Evolutionary conservation across 2,113 vertebrate genomes (phyloP).

Genomic region (Psilopsiagon aymara): DNA sequence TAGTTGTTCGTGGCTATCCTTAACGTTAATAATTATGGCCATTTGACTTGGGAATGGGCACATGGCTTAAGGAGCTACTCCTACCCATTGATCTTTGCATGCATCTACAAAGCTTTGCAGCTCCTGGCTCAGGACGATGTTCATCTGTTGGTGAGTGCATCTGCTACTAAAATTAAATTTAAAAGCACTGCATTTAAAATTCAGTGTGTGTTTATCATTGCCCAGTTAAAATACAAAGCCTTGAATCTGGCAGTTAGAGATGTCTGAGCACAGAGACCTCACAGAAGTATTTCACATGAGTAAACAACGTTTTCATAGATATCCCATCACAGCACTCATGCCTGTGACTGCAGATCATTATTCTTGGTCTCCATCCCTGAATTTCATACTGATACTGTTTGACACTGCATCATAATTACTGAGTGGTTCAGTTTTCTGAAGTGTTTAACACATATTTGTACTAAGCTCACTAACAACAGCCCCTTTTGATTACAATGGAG

Average conservation of each 20-base stretch:
- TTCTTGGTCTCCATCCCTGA: not conserved
- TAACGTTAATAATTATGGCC: constrained; percentile 84
- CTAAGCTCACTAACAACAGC: not conserved
- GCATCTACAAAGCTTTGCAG: constrained; percentile 86
- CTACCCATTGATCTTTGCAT: constrained; percentile 90
- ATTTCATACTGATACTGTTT: not conserved
- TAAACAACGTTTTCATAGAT: not conserved
- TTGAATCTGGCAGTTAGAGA: not conserved
- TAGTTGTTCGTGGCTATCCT: constrained; percentile 36
- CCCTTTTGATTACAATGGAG: not conserved
- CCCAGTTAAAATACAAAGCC: not conserved
- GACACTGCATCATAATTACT: not conserved
- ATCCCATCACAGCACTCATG: not conserved
- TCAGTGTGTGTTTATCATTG: not conserved
- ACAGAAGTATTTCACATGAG: fast-evolving
- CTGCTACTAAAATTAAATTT: not conserved
- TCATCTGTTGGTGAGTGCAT: constrained; percentile 80
- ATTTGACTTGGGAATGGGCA: constrained; percentile 97
- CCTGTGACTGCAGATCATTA: not conserved
- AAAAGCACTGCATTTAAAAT: not conserved
- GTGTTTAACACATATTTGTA: not conserved
- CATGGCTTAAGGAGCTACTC: constrained; percentile 84
- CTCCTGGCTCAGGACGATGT: constrained; percentile 82
- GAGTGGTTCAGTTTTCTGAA: not conserved
- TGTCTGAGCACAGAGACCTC: not conserved